Evolutionary conservation across 1,140 invertebrate species (phyloP).

Genomic region (Nebria ingens): DNA sequence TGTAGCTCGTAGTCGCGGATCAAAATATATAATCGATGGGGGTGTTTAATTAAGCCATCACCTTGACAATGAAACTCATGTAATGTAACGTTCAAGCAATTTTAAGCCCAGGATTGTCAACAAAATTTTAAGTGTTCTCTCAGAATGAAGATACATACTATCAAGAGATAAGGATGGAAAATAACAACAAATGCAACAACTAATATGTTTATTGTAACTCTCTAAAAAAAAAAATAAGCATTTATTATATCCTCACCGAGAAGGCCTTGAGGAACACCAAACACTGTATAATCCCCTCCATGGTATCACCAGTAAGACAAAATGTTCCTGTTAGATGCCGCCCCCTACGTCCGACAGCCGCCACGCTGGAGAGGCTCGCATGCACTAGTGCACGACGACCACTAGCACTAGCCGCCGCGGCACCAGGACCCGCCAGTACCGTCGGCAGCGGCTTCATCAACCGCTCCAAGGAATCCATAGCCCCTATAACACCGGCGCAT

Average conservation of each 20-base stretch:
- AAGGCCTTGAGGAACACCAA: conserved; percentile 84
- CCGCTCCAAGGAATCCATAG: conserved; percentile 67
- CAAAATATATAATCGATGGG: background rate
- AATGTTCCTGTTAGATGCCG: conserved; percentile 76
- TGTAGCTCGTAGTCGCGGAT: background rate
- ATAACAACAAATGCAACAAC: too few relatives aligned
- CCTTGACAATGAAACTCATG: too few relatives aligned
- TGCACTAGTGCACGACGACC: conserved; percentile 57
- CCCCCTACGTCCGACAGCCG: conserved; percentile 58
- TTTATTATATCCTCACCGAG: too few relatives aligned
- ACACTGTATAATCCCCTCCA: conserved; percentile 87
- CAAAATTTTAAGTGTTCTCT: too few relatives aligned
- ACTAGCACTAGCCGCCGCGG: conserved; percentile 21
- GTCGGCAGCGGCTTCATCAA: conserved; percentile 57
- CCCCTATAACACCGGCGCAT: conserved; percentile 16
- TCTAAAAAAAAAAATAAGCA: too few relatives aligned
- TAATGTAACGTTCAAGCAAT: too few relatives aligned
- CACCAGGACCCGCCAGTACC: conserved; percentile 45
- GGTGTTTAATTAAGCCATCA: background rate
- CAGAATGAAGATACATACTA: too few relatives aligned
- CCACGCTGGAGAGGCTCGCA: conserved; percentile 60
- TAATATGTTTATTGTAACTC: too few relatives aligned
- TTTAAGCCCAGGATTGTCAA: too few relatives aligned
- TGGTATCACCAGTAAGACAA: conserved; percentile 77
- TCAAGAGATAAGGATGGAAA: too few relatives aligned